A percentile compares a stretch with the other conserved stretches of the same genome.
These are phyloP conservation scores for Bombus pascuorum DNA, from an alignment of 1,140 invertebrate genomes.

Conservation along the genomic window DNA sequence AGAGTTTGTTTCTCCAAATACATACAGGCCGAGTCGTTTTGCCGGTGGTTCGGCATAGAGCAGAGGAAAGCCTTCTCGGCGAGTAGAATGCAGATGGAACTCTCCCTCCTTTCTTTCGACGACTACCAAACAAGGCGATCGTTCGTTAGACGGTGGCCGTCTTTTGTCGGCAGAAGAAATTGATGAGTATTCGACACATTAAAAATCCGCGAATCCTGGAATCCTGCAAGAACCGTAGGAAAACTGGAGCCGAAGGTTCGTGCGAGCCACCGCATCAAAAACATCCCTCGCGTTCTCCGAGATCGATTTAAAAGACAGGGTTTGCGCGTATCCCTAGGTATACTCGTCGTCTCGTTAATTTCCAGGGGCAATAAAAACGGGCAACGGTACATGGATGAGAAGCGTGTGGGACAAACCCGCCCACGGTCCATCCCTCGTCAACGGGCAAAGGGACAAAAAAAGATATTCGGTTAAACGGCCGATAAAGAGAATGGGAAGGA, in stretches of 20 bases:
- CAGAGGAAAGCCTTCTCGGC: not conserved
- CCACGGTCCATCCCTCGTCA: conserved; percentile 58
- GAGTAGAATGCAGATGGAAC: conserved; percentile 1
- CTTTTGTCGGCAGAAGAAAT: not conserved
- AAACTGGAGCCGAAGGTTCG: not conserved
- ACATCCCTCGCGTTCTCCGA: not conserved
- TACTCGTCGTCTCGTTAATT: conserved; percentile 79
- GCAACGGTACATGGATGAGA: conserved; percentile 42
- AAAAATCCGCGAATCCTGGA: conserved; percentile 29
- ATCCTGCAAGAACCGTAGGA: not conserved
- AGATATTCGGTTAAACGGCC: conserved; percentile 5
- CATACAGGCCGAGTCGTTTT: not conserved
- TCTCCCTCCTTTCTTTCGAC: not conserved
- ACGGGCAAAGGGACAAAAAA: conserved; percentile 2
- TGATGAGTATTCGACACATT: conserved; percentile 9
- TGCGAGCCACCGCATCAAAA: not conserved
- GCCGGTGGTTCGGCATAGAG: not conserved
- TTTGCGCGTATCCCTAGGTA: conserved; percentile 33
- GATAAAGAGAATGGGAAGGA: not conserved
- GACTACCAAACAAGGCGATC: conserved; percentile 29
- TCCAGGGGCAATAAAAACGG: conserved; percentile 79
- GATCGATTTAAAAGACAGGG: not conserved
- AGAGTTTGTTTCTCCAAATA: conserved; percentile 21
- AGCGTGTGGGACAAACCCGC: conserved; percentile 81
- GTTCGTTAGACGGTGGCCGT: not conserved